Evolutionary conservation across 2,888 invertebrate genomes (phyloP).

Genomic region (Operophtera brumata): DNA sequence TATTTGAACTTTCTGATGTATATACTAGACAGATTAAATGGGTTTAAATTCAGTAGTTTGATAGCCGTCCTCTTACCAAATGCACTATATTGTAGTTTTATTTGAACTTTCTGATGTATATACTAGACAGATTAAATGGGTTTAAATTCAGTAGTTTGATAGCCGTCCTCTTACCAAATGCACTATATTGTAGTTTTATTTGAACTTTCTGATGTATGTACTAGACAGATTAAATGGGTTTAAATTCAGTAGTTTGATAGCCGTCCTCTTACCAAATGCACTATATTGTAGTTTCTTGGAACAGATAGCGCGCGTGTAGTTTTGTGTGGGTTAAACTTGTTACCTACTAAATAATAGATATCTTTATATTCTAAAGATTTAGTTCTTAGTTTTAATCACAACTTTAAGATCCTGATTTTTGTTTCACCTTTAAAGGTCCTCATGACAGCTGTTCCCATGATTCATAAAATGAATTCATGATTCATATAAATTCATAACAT

Average conservation of each 20-base stretch:
- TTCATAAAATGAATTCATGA: no score
- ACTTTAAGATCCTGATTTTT: neutral
- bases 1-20: conserved; percentile 1
- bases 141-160: no score
- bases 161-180: conserved; percentile 29
- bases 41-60: no score
- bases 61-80: conserved; percentile 29
- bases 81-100: conserved; percentile 17
- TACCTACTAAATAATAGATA: conserved; percentile 8
- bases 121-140: conserved; percentile 29
- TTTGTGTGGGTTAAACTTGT: conserved; percentile 34
- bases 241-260: conserved; percentile 35
- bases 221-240: no score
- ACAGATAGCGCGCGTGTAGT: conserved; percentile 39
- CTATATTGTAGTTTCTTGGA: conserved; percentile 49
- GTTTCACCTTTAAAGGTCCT: neutral
- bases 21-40: conserved; percentile 24
- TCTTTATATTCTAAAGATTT: no score
- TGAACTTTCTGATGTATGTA: neutral
- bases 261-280: conserved; percentile 26
- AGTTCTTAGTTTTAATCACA: neutral
- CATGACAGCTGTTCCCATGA: no score
- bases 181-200: neutral
- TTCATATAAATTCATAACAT: no score
- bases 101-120: conserved; percentile 3